Base-by-base conservation (phyloP, 1,140 invertebrate species). In the Aphaenogaster rudis region DNA sequence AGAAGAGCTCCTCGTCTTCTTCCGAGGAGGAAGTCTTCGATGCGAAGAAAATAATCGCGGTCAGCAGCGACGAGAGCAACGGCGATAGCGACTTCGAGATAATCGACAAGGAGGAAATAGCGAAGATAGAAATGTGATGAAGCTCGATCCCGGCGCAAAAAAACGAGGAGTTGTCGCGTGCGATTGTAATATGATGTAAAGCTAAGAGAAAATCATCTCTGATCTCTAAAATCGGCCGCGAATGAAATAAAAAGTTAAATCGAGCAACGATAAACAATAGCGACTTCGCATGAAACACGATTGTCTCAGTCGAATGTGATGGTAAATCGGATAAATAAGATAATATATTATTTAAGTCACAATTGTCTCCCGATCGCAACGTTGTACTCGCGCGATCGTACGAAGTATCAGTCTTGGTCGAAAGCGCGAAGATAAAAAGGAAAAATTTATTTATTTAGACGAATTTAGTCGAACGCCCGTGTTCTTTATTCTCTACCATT, bases 81-180 rank as follows among this genome's bases (percentile, higher is more conserved):
- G n/a, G 48, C 61, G 86, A 89, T 50, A 94, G 94, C 82, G 95
- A 96, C 57, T 96, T 95, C 45, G 95, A 95, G 85, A 95, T 96
- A 78, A 95, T 95, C 66, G 94, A 95, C 74, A 93, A 89, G 63
- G 92, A 86, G 15, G 95, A 95, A 71, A 59, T 95, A 63, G 88
- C 78, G 3, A 84, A 91, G 36, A 71, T 94, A 17, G 92, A 94
- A 13, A 90, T 90, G 79, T 91, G 92, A 82, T 94, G 89, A 94
- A 72, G 52, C 33, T 78, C 33, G 48, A 72, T 17, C 28, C 28
- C 6, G 28, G 6, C 11, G 33, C 4, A 52, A 33, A 1, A 61
- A 63, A 54, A n/a, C 13, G 15, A 54, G 36, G 8, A 5, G 28
- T 67, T 69, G 57, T 67, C n/a, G 6, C 39, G 48, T 15, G 33